These are phyloP conservation scores for Seriola dumerili DNA, from an alignment of 2,113 vertebrate species.

Conservation along the genomic window DNA sequence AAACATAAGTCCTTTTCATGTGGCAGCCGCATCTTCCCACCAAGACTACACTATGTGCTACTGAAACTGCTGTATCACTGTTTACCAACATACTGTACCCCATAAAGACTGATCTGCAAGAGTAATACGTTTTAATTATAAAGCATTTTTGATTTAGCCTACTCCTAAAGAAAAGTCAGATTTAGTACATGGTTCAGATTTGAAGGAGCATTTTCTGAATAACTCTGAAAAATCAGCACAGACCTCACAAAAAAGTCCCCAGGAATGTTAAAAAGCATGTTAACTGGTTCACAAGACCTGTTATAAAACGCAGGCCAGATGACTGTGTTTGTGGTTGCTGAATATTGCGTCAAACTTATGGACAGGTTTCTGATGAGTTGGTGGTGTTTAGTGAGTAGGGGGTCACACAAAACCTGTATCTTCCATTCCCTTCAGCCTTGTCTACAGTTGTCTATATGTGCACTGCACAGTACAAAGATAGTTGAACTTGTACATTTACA, in stretches of 20 bases:
- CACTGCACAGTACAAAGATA: not conserved
- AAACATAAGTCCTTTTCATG: constrained; percentile 61
- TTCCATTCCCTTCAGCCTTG: constrained; percentile 13
- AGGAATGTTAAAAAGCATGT: too few species aligned
- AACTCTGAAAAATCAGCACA: not conserved
- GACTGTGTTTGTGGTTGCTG: not conserved
- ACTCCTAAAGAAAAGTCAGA: not conserved
- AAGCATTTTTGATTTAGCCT: not conserved
- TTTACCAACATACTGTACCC: constrained; percentile 51
- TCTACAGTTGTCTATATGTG: not conserved
- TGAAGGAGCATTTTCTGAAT: not conserved
- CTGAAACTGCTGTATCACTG: constrained; percentile 71
- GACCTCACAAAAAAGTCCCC: too few species aligned
- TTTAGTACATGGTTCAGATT: not conserved
- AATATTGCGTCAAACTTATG: constrained; percentile 45
- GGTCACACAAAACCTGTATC: constrained; percentile 56
- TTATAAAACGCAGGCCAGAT: not conserved
- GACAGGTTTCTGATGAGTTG: not conserved
- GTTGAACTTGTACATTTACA: not conserved
- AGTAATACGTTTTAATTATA: not conserved
- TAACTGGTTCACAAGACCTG: not conserved
- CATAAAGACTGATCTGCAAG: not conserved
- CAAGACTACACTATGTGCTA: constrained; percentile 27
- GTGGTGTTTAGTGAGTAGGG: constrained; percentile 10
- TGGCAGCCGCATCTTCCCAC: constrained; percentile 69